Conservation (phyloP, 53 echinoderm and acorn worm genomes). For the Apostichopus leukothele region DNA sequence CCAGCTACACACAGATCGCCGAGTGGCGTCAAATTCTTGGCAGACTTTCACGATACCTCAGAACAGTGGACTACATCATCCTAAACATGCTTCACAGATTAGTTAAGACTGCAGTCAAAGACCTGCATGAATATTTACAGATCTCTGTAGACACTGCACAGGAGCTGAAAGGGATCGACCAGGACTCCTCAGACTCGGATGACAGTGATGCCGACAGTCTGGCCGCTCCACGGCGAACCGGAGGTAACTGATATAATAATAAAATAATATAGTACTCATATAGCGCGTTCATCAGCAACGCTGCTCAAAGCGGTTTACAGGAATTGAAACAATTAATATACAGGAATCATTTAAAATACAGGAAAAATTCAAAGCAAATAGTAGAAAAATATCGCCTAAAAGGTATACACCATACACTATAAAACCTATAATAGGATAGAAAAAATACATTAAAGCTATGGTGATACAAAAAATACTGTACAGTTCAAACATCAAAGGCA, state of each 20-base stretch:
- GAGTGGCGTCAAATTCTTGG: constrained; percentile 89
- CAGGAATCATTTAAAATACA: too few relatives aligned
- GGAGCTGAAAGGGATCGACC: constrained; percentile 59
- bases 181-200: constrained; percentile 48
- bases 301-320: too few relatives aligned
- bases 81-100: constrained; percentile 90
- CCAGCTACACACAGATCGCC: constrained; percentile 98
- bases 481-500: too few relatives aligned
- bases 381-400: too few relatives aligned
- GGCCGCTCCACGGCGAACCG: constrained; percentile 44
- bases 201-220: constrained; percentile 58
- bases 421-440: too few relatives aligned
- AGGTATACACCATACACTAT: too few relatives aligned
- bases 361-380: too few relatives aligned
- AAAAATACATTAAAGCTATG: too few relatives aligned
- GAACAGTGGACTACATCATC: constrained; percentile 90
- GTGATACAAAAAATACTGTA: too few relatives aligned
- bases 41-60: constrained; percentile 86
- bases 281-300: too few relatives aligned
- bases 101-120: constrained; percentile 82
- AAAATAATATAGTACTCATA: too few relatives aligned
- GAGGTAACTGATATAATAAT: constrained; percentile 43
- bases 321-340: too few relatives aligned
- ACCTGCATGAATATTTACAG: constrained; percentile 69
- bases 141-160: constrained; percentile 72